Evolutionary conservation across 2,888 invertebrate species (phyloP), one percentile per base, ranked within the genome.

Genomic region (Zeuzera pyrina): DNA sequence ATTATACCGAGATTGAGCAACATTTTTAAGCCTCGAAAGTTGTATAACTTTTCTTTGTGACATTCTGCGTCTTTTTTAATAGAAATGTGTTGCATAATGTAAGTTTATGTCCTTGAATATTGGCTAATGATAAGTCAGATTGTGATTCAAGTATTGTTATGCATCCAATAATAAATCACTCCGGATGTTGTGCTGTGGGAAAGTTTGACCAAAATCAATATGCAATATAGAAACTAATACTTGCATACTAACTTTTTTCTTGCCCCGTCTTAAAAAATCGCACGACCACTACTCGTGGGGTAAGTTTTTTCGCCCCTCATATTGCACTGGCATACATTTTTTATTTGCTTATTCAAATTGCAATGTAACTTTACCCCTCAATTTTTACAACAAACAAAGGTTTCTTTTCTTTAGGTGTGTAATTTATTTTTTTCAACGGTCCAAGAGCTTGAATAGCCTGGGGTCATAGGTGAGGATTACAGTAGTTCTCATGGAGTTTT

Each of bases 381-480:
- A 65, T 69, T 79, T 81, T 73, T 77, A 67, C 52, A 25, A 33
- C 72, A 71, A 76, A 78, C 78, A 78, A 81, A 69, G 35, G 59
- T 41, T 53, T 46, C 61, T 62, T 74, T 77, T 73, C 71, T 73
- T 72, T 48, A 52, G 49, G 36, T 46, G 43, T 53, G 56, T 61
- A 62, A 59, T 49, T 49, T 51, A 59, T 70, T 72, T 73, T 74
- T 70, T 74, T 68, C 63, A 71, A 71, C 67, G 68, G 76, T 71
- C 72, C 65, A 65, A 43, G 54, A 39, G n/a, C n/a, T n/a, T n/a
- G n/a, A n/a, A 29, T 37, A 53, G 72, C 79, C 83, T 38, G 45
- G 76, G 83, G 83, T 83, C 83, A 83, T 74, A 79, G 81, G 72
- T 78, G 68, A 78, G 52, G 63, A 59, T 59, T 59, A 59, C 51